These are phyloP conservation scores for Stictocephala bisonia DNA, from an alignment of 2,888 invertebrate genomes.

Conservation along the genomic window DNA sequence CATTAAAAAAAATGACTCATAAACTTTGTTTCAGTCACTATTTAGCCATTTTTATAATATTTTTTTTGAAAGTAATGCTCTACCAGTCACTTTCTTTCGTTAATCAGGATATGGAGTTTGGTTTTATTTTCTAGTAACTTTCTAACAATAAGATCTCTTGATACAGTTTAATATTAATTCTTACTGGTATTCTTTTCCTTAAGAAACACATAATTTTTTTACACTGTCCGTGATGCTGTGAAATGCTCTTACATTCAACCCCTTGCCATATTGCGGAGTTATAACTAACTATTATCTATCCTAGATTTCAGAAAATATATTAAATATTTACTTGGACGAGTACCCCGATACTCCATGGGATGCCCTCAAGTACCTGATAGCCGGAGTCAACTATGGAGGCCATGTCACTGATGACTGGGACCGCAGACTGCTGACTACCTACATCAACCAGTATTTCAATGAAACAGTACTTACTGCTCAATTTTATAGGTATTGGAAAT, in stretches of 20 bases:
- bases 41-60: no score
- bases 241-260: no score
- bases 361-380: constrained; percentile 87
- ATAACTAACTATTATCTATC: no score
- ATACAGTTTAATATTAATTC: background rate
- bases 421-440: constrained; percentile 80
- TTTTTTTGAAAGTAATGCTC: background rate
- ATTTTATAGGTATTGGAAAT: constrained; percentile 78
- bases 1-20: no score
- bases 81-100: no score
- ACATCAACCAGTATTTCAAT: constrained; percentile 85
- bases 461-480: constrained; percentile 74
- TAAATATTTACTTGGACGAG: constrained; percentile 87
- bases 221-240: no score
- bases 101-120: background rate
- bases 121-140: background rate
- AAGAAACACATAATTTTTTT: no score
- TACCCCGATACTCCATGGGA: constrained; percentile 93
- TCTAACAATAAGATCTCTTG: background rate
- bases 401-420: constrained; percentile 83
- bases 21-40: no score
- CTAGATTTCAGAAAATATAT: constrained; percentile 82
- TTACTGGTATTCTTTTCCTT: no score
- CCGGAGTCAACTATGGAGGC: constrained; percentile 90
- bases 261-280: no score